These are phyloP conservation scores for Psilanteris sp. DNA, from an alignment of 1,140 invertebrate species.

Conservation along the genomic window DNA sequence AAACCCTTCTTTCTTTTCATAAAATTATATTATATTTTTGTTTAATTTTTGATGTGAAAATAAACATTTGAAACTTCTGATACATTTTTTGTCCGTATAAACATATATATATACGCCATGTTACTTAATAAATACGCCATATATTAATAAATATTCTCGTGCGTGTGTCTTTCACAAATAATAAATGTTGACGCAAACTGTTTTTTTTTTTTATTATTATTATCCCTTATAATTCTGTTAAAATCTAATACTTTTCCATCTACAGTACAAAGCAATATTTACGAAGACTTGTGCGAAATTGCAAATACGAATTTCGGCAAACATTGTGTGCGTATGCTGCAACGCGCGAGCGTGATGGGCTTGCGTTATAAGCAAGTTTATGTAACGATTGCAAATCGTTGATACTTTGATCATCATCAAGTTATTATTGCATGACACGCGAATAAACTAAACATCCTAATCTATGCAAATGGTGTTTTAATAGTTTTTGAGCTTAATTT, in stretches of 20 bases:
- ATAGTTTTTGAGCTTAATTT: too few species aligned
- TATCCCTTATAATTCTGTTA: conserved; percentile 44
- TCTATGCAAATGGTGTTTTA: conserved; percentile 24
- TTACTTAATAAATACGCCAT: too few species aligned
- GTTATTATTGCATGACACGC: conserved; percentile 5
- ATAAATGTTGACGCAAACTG: conserved; percentile 33
- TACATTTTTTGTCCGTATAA: too few species aligned
- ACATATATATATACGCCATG: too few species aligned
- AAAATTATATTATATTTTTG: too few species aligned
- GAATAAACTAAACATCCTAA: conserved; percentile 5
- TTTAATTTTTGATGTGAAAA: too few species aligned
- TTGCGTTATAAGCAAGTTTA: conserved; percentile 11
- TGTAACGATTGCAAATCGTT: conserved; percentile 17
- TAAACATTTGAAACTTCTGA: too few species aligned
- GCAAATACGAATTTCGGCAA: conserved; percentile 48
- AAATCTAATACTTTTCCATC: conserved; percentile 26
- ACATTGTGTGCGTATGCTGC: conserved; percentile 18
- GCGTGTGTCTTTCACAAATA: conserved; percentile 31
- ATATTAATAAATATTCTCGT: conserved; percentile 19
- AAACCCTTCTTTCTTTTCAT: too few species aligned
- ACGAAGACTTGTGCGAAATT: conserved; percentile 17
- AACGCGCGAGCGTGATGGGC: conserved; percentile 6
- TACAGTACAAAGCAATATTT: conserved; percentile 21
- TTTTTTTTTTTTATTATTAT: too few species aligned
- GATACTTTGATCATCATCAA: conserved; percentile 17